A percentile compares a stretch with the other conserved stretches of the same genome.
Evolutionary conservation across 1,140 invertebrate species (phyloP).

Genomic region (Palaemon carinicauda): DNA sequence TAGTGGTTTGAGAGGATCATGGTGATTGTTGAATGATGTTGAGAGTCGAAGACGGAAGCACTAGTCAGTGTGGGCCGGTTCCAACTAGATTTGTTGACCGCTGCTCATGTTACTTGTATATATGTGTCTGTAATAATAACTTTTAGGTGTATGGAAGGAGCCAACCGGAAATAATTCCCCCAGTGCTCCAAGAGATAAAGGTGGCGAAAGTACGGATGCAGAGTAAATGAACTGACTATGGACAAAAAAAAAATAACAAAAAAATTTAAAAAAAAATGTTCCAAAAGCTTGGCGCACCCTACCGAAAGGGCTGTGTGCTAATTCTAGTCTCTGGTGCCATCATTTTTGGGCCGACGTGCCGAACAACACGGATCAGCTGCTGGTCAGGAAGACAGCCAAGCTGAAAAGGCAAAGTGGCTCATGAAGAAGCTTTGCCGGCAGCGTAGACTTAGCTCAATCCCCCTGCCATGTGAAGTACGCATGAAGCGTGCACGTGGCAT

Average conservation of each 20-base stretch:
- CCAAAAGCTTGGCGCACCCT: slow-evolving; percentile 54
- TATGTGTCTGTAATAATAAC: slow-evolving; percentile 56
- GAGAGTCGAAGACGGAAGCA: slow-evolving; percentile 48
- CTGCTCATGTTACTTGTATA: slow-evolving; percentile 57
- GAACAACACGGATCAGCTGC: slow-evolving; percentile 39
- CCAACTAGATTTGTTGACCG: slow-evolving; percentile 8
- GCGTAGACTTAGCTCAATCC: slow-evolving; percentile 53
- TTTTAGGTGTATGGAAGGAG: slow-evolving; percentile 51
- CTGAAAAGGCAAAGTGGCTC: slow-evolving; percentile 48
- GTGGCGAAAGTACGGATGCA: slow-evolving; percentile 41
- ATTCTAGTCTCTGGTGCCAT: slow-evolving; percentile 58
- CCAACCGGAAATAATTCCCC: slow-evolving; percentile 8
- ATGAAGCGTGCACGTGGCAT: slow-evolving; percentile 12
- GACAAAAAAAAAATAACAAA: slow-evolving; percentile 12
- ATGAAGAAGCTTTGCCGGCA: slow-evolving; percentile 48
- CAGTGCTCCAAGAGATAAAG: slow-evolving; percentile 27
- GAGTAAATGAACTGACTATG: slow-evolving; percentile 43
- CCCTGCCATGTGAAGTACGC: slow-evolving; percentile 50
- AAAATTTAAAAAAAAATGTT: not conserved
- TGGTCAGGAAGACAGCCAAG: slow-evolving; percentile 47
- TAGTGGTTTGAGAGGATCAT: slow-evolving; percentile 42
- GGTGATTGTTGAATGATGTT: slow-evolving; percentile 49
- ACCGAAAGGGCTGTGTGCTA: slow-evolving; percentile 56
- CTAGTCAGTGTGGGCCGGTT: slow-evolving; percentile 54
- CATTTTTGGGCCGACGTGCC: slow-evolving; percentile 38